Base-by-base conservation (phyloP, 2,797 vertebrate genomes). In the Huso huso region DNA sequence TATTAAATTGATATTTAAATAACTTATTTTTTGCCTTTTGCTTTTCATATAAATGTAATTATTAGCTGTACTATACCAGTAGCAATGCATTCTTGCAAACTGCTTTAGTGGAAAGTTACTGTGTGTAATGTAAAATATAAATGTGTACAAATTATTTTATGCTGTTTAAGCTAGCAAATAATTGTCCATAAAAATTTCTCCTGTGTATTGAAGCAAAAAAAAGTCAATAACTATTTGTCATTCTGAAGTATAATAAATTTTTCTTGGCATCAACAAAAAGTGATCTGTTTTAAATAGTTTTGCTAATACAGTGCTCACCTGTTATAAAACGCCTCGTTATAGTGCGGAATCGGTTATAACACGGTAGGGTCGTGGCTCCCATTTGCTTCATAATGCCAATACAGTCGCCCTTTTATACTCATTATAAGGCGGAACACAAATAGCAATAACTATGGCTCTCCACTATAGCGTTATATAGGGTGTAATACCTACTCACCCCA, bases 1-100 rank as follows among this genome's bases (percentile, higher is more conserved):
- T 95, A 95, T 96, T 95, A 96, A 94, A 96, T 94, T 93, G 86
- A 94, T 99, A 95, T 98, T 98, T 99, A 97, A 98, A 95, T 98
- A 98, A 98, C 91, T 98, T 99, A 97, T 99, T 96, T 95, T 90
- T 88, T 86, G 87, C 86, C 86, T 93, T 90, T 85, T 90, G 82
- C 82, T 91, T 90, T 93, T 90, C 89, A 90, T 89, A 91, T 93
- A 86, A 90, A 90, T 98, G 94, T 97, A 97, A 98, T 94, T 92
- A 92, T 90, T 95, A 96, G 90, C 91, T 98, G 95, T 96, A 96
- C 89, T 89, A 96, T 98, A 96, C 90, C 87, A 91, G 91, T 90
- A 95, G 89, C 92, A 87, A 89, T 92, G 92, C 86, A 89, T 93
- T 90, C 86, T 91, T 92, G 88, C 92, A 91, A 89, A 88, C 91